Base-by-base conservation (phyloP, 2,113 vertebrate species). In the Protomyctophum bolini region DNA sequence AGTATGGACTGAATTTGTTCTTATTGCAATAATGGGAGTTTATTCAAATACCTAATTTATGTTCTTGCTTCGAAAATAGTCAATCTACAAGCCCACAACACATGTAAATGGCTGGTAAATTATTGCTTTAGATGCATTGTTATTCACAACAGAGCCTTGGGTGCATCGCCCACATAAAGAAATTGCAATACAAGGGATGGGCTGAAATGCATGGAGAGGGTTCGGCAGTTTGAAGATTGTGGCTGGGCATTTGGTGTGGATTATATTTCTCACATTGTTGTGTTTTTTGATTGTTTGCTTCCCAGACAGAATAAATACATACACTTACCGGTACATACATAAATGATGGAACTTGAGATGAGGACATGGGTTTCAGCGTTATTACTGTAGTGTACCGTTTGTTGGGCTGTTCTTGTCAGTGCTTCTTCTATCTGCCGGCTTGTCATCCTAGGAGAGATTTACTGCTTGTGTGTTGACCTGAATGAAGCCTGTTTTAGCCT, bases 91-190 rank as follows among this genome's bases (percentile, higher is more conserved):
- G 33, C 33, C 33, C 33, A 41, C 33, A 15, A 21, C 21, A 21
- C 21, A 21, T 21, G n/a, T n/a, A n/a, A n/a, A n/a, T 49, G 60
- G 45, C n/a, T 14, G 15, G 8, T 58, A 29, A 28, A 66, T n/a
- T n/a, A 71, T 52, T 51, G 29, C 33, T 48, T 21, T 2, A 62
- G 48, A 21, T 72, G 21, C 61, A 29, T 49, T 61, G 46, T 33
- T 47, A 15, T 52, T 62, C 7, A 63, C 65, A 72, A 8, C 52
- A 50, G 54, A 70, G 6, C 6, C 2, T n/a, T 8, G 9, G 48
- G 10, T 8, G 6, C 46, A 58, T 8, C 12, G 21, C 12, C 8
- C 4, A 21, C 41, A 10, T n/a, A 41, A 41, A 41, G 33, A 3
- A 41, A 41, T 0, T 64, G 59, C 6, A 73, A 14, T 41, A 15